These are phyloP conservation scores for Chiridota heheva DNA, from an alignment of 35 echinoderm and acorn worm genomes.

Conservation along the genomic window DNA sequence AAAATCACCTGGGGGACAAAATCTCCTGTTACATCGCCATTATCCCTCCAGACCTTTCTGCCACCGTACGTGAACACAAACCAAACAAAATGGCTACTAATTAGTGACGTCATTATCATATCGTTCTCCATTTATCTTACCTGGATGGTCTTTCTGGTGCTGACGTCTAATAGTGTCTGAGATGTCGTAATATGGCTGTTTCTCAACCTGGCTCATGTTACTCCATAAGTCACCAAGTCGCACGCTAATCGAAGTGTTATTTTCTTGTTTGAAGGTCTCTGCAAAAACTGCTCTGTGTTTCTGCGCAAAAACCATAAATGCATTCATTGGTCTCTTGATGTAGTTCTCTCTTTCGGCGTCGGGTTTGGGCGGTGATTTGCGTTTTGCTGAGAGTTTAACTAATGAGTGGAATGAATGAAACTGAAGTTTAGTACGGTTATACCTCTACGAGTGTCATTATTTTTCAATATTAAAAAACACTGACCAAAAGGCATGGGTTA, in stretches of 20 bases:
- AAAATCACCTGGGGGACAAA: too few relatives aligned
- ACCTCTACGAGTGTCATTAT: too few relatives aligned
- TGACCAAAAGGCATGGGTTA: too few relatives aligned
- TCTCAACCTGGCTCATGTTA: slow-evolving; percentile 33
- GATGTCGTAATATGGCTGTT: slow-evolving; percentile 52
- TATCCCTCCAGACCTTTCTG: too few relatives aligned
- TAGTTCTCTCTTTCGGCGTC: not conserved
- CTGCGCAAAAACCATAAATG: slow-evolving; percentile 63
- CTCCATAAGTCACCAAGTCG: slow-evolving; percentile 63
- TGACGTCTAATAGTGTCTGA: slow-evolving; percentile 39
- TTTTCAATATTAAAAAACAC: too few relatives aligned
- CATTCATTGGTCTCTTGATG: slow-evolving; percentile 67
- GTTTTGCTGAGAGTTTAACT: too few relatives aligned
- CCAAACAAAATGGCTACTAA: too few relatives aligned
- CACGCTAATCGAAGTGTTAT: slow-evolving; percentile 58
- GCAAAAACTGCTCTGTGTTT: slow-evolving; percentile 36
- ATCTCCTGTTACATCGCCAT: too few relatives aligned
- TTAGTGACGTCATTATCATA: too few relatives aligned
- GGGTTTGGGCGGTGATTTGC: not conserved
- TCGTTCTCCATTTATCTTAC: not conserved
- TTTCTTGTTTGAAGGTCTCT: slow-evolving; percentile 28
- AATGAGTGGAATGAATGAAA: too few relatives aligned
- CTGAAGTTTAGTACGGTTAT: too few relatives aligned
- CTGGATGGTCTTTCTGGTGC: slow-evolving; percentile 61
- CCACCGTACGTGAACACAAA: too few relatives aligned